Conservation (phyloP, 2,113 vertebrate species). For the Alligator mississippiensis region DNA sequence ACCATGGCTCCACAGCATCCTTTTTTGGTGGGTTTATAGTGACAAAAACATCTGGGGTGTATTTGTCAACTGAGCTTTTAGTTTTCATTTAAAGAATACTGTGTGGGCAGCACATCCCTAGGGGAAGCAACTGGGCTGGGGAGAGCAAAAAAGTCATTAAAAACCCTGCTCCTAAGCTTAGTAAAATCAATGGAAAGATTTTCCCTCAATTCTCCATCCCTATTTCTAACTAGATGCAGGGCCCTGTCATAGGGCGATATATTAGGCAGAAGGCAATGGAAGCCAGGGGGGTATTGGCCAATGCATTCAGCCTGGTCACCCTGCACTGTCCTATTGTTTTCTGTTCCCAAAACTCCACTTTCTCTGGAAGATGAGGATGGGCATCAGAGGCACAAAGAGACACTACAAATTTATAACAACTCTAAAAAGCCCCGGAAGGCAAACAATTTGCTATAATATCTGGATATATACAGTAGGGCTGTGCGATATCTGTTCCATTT, state of each 20-base stretch:
- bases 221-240: background rate
- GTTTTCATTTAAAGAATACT: fast-evolving
- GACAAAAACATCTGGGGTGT: background rate
- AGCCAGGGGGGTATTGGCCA: background rate
- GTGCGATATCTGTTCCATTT: too few species aligned
- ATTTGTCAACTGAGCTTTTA: fast-evolving
- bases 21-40: background rate
- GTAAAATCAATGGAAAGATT: too few species aligned
- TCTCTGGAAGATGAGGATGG: background rate
- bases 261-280: background rate
- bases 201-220: background rate
- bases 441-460: background rate
- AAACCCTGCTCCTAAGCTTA: background rate
- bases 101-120: background rate
- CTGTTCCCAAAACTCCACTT: background rate
- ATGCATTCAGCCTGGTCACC: background rate
- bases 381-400: background rate
- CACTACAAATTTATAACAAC: background rate
- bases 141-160: background rate
- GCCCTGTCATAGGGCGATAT: background rate
- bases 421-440: background rate
- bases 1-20: background rate
- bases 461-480: background rate
- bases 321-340: background rate
- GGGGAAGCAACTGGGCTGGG: background rate